These are phyloP conservation scores for Platypus cylindrus DNA, from an alignment of 2,888 invertebrate species.

Conservation along the genomic window DNA sequence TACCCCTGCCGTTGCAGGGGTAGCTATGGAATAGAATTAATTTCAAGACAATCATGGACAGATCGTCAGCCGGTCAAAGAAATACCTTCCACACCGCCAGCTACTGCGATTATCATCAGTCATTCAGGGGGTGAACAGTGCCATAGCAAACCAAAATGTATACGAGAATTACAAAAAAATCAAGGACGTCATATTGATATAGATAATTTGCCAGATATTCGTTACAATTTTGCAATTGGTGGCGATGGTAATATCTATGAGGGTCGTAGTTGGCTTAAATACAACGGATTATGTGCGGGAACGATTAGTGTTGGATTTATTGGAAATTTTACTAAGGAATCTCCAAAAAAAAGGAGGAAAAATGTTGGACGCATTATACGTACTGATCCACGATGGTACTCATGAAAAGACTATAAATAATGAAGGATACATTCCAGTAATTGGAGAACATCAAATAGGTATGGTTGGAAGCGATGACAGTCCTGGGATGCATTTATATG, in stretches of 20 bases:
- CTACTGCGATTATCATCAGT: constrained; percentile 34
- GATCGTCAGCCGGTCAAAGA: no score
- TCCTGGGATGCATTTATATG: no score
- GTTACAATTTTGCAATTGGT: constrained; percentile 6
- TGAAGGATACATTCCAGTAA: no score
- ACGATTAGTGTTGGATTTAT: constrained; percentile 12
- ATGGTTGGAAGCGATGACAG: no score
- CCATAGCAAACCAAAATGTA: constrained; percentile 32
- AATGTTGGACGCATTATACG: no score
- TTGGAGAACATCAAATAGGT: no score
- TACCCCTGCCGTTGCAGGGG: not conserved
- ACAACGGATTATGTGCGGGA: constrained; percentile 28
- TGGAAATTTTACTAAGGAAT: constrained; percentile 12
- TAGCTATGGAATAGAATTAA: not conserved
- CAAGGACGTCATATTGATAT: constrained; percentile 7
- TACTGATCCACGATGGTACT: no score
- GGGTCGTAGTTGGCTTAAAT: constrained; percentile 12
- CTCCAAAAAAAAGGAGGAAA: no score
- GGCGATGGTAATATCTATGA: constrained; percentile 4
- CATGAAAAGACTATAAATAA: no score
- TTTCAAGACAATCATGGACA: no score
- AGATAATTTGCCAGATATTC: not conserved
- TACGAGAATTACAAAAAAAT: constrained; percentile 23
- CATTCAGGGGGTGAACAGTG: constrained; percentile 41
- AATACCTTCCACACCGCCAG: not conserved